A percentile compares a stretch with the other conserved stretches of the same genome.
Evolutionary conservation across 23 tunicate genomes (phyloP).

Genomic region (Corella eumyota): DNA sequence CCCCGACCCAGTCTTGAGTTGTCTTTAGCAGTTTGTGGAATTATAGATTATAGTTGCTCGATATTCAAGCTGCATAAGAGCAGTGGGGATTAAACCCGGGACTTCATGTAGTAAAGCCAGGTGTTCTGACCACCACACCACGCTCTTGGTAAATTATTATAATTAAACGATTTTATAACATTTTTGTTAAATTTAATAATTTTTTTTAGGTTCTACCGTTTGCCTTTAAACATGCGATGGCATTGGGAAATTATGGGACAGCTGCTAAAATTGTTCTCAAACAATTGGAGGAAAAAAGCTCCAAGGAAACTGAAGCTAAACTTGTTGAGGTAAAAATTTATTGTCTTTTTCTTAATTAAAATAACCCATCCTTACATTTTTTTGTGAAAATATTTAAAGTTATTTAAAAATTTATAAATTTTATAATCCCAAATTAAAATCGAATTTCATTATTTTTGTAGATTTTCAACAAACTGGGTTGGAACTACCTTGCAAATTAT

Average conservation of each 20-base stretch:
- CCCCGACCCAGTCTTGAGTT: no score
- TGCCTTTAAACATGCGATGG: conserved; percentile 35
- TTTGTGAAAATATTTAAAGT: no score
- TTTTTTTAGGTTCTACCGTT: conserved; percentile 48
- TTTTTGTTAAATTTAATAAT: background rate
- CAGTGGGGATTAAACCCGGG: no score
- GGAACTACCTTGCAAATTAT: conserved; percentile 59
- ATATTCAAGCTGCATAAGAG: no score
- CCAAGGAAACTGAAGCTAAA: conserved; percentile 35
- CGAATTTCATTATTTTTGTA: no score
- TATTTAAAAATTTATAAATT: no score
- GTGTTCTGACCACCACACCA: no score
- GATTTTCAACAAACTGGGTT: conserved; percentile 41
- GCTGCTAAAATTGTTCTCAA: conserved; percentile 42
- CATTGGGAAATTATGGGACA: conserved; percentile 38
- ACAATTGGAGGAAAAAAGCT: conserved; percentile 52
- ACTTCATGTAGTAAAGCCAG: no score
- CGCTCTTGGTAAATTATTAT: no score
- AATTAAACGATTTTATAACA: background rate
- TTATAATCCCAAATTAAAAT: no score
- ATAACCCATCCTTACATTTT: background rate
- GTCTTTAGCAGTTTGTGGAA: no score
- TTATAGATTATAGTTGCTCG: no score
- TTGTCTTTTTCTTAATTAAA: background rate
- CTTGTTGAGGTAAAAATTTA: conserved; percentile 17